Base-by-base conservation (phyloP, 2,888 invertebrate species). In the Odontocolon sp. region DNA sequence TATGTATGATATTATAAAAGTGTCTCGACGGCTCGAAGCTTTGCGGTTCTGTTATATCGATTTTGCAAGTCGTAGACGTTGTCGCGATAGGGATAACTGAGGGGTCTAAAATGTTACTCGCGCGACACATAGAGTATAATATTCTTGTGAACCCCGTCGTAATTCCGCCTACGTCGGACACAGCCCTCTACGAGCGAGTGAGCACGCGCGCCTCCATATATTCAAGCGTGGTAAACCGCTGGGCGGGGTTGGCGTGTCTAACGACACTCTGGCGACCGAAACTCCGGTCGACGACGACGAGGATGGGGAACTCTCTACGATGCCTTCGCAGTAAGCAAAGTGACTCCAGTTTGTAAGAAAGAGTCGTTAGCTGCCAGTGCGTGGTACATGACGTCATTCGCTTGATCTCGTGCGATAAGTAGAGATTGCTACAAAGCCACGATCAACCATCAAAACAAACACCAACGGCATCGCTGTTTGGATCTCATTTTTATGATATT, bases 211-310 rank as follows among this genome's bases (percentile, higher is more conserved):
- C 40, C 45, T 54, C 45, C 59, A 42, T 68, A 54, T 75, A 52
- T 67, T 71, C 38, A 59, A 61, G 71, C 40, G 61, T 69, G 80
- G 78, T 80, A 79, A 83, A 79, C 78, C 67, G 52, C 52, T 72
- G 73, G 77, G 75, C 38, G 64, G 80, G 76, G 80, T 85, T 85
- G 81, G 84, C 87, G 85, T 87, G 87, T 84, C 85, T 80, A 83
- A 81, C 82, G 84, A 85, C 84, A 84, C 82, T 87, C 82, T 80
- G 80, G 71, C 78, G 77, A 80, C 79, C 81, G 63, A 79, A 81
- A 83, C 77, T 54, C 18, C 14, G 45, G 57, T 47, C 61, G 47
- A 47, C 66, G 50, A 66, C 66, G 66, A 57, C 57, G 50, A 38
- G 28, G 31, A 16, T 36, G 38, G 47, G 28, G 26, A 42, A 8